Conservation (phyloP, 2,888 invertebrate species). For the Octonoba sinensis region DNA sequence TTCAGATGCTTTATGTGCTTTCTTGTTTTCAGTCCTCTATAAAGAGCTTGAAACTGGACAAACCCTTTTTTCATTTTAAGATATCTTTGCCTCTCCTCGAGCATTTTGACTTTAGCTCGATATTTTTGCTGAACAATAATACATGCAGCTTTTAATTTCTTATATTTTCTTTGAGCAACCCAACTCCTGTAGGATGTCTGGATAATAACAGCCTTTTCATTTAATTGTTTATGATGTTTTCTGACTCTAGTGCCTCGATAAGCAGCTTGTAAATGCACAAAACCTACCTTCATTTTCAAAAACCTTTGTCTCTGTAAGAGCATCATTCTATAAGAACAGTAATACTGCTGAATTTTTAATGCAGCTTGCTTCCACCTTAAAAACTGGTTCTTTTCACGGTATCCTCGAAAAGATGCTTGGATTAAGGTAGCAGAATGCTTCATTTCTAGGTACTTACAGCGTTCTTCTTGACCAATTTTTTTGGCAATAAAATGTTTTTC, state of each 20-base stretch:
- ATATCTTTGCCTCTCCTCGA: not conserved
- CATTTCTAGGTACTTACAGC: no score
- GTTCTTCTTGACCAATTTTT: no score
- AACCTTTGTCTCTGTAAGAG: not conserved
- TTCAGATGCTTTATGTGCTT: not conserved
- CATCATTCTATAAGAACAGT: not conserved
- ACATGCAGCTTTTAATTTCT: conserved; percentile 12
- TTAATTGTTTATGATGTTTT: not conserved
- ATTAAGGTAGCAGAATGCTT: no score
- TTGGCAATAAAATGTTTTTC: no score
- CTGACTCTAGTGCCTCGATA: not conserved
- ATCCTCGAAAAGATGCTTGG: not conserved
- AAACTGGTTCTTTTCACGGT: not conserved
- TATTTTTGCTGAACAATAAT: not conserved
- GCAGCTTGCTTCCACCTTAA: not conserved
- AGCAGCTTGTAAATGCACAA: conserved; percentile 12
- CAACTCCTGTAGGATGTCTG: not conserved
- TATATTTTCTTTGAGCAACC: not conserved
- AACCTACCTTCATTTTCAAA: conserved; percentile 1
- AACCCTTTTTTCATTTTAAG: conserved; percentile 12
- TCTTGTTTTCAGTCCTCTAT: conserved; percentile 2
- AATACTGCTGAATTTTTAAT: conserved; percentile 21
- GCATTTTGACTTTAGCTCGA: conserved; percentile 6
- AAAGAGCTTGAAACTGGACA: conserved; percentile 48
- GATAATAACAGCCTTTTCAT: not conserved